phyloP scores from a whole-genome alignment of 2,113 vertebrate genomes.

The Jaculus jaculus region DNA sequence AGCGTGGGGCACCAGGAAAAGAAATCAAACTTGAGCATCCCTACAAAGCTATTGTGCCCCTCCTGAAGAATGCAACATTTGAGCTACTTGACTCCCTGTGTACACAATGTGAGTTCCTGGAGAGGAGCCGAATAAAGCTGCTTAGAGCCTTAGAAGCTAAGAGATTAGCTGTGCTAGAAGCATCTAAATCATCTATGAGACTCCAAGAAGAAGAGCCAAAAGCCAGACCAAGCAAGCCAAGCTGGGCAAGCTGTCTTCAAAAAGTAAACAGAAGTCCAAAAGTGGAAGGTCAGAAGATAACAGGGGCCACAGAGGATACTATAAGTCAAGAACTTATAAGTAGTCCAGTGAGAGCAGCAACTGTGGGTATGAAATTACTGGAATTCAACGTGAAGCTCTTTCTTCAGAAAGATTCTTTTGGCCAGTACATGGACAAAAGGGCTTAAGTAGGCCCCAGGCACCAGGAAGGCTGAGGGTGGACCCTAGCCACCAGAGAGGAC shows the following conservation, averaged over 20 bases:
- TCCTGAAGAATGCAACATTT: slow-evolving; percentile 63
- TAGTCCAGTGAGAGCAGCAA: slow-evolving; percentile 35
- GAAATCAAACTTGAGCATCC: slow-evolving; percentile 38
- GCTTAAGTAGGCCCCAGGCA: slow-evolving; percentile 16
- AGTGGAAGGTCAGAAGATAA: neutral
- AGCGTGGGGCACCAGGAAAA: slow-evolving; percentile 36
- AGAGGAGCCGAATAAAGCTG: slow-evolving; percentile 61
- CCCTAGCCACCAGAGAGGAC: neutral
- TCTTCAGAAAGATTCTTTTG: slow-evolving; percentile 43
- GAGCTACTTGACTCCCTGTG: slow-evolving; percentile 63
- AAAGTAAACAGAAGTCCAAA: slow-evolving; percentile 50
- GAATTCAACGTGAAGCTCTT: slow-evolving; percentile 14
- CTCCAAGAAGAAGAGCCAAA: slow-evolving; percentile 28
- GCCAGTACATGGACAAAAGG: slow-evolving; percentile 10
- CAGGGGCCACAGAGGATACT: neutral
- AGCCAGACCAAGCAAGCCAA: too few species aligned
- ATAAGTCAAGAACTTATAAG: neutral
- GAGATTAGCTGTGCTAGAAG: neutral
- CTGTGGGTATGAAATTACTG: slow-evolving; percentile 5
- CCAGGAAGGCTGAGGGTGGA: neutral
- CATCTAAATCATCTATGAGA: neutral
- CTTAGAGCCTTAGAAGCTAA: slow-evolving; percentile 55
- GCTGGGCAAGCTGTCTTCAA: too few species aligned
- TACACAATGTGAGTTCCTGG: slow-evolving; percentile 72
- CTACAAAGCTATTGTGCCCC: slow-evolving; percentile 65